Percentiles rank a stretch among this genome's conserved stretches.
Conservation (phyloP, 2,113 vertebrate species). For the Tetraodon nigroviridis region DNA sequence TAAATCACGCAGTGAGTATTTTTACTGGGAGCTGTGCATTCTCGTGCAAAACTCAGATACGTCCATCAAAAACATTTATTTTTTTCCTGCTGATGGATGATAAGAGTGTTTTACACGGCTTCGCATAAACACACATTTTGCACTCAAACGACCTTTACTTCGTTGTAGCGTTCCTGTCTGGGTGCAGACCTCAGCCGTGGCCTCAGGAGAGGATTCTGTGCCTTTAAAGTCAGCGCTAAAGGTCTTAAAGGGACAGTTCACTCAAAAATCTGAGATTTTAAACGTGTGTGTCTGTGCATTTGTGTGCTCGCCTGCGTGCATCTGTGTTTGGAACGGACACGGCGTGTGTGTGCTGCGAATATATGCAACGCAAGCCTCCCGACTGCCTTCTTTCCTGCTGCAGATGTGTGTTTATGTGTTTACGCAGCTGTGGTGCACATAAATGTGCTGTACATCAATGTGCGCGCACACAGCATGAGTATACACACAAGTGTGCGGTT, state of each 20-base stretch:
- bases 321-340: slow-evolving; percentile 10
- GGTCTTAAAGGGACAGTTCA: slow-evolving; percentile 1
- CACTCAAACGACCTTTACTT: slow-evolving; percentile 16
- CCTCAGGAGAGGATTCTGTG: slow-evolving; percentile 1
- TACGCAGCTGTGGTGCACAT: slow-evolving; percentile 3
- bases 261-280: neutral
- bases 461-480: slow-evolving; percentile 19
- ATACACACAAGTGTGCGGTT: slow-evolving; percentile 19
- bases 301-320: slow-evolving; percentile 9
- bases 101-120: no score
- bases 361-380: slow-evolving; percentile 31
- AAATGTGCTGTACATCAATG: slow-evolving; percentile 15
- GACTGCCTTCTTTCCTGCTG: neutral
- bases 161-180: slow-evolving; percentile 2
- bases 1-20: neutral
- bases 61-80: no score
- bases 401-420: neutral
- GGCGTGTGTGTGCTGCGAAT: slow-evolving; percentile 24
- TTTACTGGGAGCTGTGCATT: neutral
- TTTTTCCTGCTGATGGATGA: no score
- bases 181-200: slow-evolving; percentile 2
- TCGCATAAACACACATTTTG: slow-evolving; percentile 10
- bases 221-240: neutral
- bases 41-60: no score
- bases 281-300: slow-evolving; percentile 19